Base-by-base conservation (phyloP, 2,113 vertebrate species). In the Apaloderma vittatum region DNA sequence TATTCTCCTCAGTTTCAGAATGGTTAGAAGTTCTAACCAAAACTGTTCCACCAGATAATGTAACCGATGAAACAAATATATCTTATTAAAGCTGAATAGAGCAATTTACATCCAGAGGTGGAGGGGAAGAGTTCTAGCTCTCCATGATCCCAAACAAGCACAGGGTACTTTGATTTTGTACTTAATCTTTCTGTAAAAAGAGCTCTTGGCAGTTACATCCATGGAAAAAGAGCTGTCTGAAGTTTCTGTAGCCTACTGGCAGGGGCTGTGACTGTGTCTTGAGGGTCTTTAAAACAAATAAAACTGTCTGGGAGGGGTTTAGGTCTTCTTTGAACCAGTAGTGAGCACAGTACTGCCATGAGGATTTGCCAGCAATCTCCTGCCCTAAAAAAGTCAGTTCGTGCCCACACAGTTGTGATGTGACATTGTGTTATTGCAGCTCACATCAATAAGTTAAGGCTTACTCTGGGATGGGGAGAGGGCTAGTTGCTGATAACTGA, bases 391-490 rank as follows among this genome's bases (percentile, higher is more conserved):
- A 58, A 65, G 15, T 4, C 4, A 49, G 29, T 48, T 45, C 63
- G 3, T 80, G 30, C 23, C 49, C 29, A 2, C 55, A 13, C 24
- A 16, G 11, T 58, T 89, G 48, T 59, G 46, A 55, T 74, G 46
- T 82, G 1, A 6, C 52, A 4, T 43, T 74, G 4, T 63, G 9
- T 58, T 70, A n/a, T 21, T 86, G 55, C 36, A 72, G 63, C 22
- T 67, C 23, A 16, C n/a, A 54, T 86, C 65, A 75, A 6, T 70
- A 51, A 81, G 52, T 77, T 34, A 63, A 85, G 11, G 71, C 21
- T 8, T 37, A 8, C n/a, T 17, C 3, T 2, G 3, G 45, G 36
- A 34, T 0, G 1, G 49, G 59, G 61, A 7, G 4, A 1, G 2
- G 15, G 4, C 4, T 5, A 57, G 17, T 58, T 91, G n/a, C 63